Evolutionary conservation across 2,113 vertebrate genomes (phyloP), one percentile per base, ranked within the genome.

Genomic region (Clarias magur): DNA sequence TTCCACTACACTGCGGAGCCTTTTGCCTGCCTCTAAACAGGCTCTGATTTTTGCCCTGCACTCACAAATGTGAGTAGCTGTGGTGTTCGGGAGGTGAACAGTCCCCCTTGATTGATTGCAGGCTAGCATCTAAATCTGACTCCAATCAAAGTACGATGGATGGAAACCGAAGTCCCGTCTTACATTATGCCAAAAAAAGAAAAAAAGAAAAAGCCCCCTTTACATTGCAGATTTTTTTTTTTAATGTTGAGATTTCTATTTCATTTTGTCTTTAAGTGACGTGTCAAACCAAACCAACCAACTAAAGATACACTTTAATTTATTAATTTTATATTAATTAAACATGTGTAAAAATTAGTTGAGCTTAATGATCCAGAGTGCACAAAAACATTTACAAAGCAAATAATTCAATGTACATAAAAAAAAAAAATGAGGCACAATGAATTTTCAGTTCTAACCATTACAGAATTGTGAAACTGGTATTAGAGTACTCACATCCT

Each of bases 401-500:
- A 54, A 12, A 54, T 76, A 12, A 67, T 63, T 68, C 11, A 23
- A 38, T 38, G 8, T 9, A 9, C 1, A 42, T 23, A 11, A 73
- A 70, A 17, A 1, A 17, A 1, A 38, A 72, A 72, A 72, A 38
- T 30, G 15, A 68, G 0, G 10, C 34, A 73, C 42, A 11, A 11
- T 23, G 11, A 57, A n/a, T 56, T 56, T 56, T 1, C 53, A 27
- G 53, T 78, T 48, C 8, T 56, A 56, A 16, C 48, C 12, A 8
- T 76, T 17, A 79, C 48, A 56, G 19, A 80, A 60, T 19, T 8
- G 27, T 70, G 19, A 17, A 70, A 8, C 34, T 73, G 34, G 70
- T 42, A 73, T 73, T 76, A 30, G 34, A 78, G 72, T 54, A 93
- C 98, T 97, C 93, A 99, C 98, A 7, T 99, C 98, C 93, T 99